Base-by-base conservation (phyloP, 2,888 invertebrate species). In the Electrophaes corylata region DNA sequence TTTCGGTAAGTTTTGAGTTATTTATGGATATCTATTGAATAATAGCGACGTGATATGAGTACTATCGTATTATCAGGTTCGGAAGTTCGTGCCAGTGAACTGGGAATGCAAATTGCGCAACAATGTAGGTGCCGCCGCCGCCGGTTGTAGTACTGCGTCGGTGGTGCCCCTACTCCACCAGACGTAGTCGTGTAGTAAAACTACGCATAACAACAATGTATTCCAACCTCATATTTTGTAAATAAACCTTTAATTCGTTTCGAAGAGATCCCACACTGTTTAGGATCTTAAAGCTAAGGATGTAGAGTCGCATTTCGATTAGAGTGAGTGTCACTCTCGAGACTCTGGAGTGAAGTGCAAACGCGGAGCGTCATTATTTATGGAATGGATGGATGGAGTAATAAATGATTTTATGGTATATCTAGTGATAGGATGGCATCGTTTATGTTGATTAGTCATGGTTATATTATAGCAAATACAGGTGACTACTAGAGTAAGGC, bases 91-190 rank as follows among this genome's bases (percentile, higher is more conserved):
- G 65, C 71, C 71, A 71, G 68, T 76, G 67, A 67, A 70, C 71
- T 50, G 63, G 64, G 71, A 69, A 68, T 69, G 63, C 64, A 65
- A 66, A 70, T 75, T 75, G 65, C 69, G 68, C 73, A 72, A 75
- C 66, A 69, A 67, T 64, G 65, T 69, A 57, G 67, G 56, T 59
- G 64, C 56, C 61, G 40, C 33, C 56, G 65, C 57, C 60, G 51
- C 37, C 54, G 49, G 37, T 51, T 47, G 60, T 50, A 51, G 55
- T 44, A 39, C 26, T 29, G 49, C 18, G 58, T 49, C 40, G 53
- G 40, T 11, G 55, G 14, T 37, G 31, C 23, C 51, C 50, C 46
- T 43, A 49, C 46, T 55, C 46, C 37, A 33, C 50, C 43, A 60
- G 47, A 60, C 52, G 49, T 33, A 37, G 52, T 39, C 49, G 54